Evolutionary conservation across 2,113 vertebrate genomes (phyloP).

Genomic region (Brachyhypopomus gauderio): DNA sequence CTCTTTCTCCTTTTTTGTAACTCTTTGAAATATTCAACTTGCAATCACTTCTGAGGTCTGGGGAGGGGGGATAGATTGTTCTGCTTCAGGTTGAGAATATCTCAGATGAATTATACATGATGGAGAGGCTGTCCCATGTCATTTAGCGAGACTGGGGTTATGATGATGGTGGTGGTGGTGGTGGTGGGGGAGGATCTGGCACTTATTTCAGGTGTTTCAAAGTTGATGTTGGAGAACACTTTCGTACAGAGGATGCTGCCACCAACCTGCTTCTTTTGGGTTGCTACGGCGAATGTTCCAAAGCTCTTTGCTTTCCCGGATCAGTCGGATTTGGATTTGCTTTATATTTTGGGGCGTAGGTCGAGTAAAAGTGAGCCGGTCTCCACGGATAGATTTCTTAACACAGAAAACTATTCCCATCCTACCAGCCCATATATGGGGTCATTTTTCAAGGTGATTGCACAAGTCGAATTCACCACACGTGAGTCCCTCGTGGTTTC

Average conservation of each 20-base stretch:
- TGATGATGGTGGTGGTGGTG: too few species aligned
- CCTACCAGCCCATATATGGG: slow-evolving; percentile 42
- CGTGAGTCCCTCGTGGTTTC: slow-evolving; percentile 54
- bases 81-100: slow-evolving; percentile 73
- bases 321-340: slow-evolving; percentile 31
- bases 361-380: slow-evolving; percentile 52
- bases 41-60: slow-evolving; percentile 71
- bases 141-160: neutral
- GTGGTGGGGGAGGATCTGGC: slow-evolving; percentile 18
- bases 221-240: slow-evolving; percentile 74
- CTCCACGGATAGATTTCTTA: slow-evolving; percentile 51
- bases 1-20: slow-evolving; percentile 55
- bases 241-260: neutral
- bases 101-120: slow-evolving; percentile 73
- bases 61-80: slow-evolving; percentile 69
- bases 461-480: slow-evolving; percentile 61
- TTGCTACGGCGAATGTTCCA: neutral
- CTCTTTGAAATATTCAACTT: slow-evolving; percentile 73
- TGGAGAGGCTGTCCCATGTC: neutral
- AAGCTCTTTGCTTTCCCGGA: neutral
- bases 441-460: slow-evolving; percentile 71
- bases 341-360: slow-evolving; percentile 44
- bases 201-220: slow-evolving; percentile 72
- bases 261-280: neutral
- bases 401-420: slow-evolving; percentile 56